phyloP scores from a whole-genome alignment of 2,797 vertebrate species.

The Schizothorax lantsangensis region DNA sequence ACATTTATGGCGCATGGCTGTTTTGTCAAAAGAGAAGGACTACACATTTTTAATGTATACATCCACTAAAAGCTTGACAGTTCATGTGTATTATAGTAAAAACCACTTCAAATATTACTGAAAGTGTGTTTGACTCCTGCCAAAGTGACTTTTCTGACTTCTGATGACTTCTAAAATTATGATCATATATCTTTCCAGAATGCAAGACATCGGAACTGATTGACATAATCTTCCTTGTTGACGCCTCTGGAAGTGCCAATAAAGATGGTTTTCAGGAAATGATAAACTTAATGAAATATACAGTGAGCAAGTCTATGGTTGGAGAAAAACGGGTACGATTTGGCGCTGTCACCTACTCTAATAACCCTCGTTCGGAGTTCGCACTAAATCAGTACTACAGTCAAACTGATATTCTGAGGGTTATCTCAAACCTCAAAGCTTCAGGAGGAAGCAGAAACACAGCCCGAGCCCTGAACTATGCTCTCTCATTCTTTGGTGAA shows the following conservation, averaged over 20 bases:
- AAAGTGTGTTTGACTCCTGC: not conserved
- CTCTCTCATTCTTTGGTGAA: constrained; percentile 69
- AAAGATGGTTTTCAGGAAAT: constrained; percentile 72
- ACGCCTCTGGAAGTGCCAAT: constrained; percentile 72
- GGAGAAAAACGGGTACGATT: constrained; percentile 76
- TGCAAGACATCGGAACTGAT: constrained; percentile 82
- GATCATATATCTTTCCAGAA: constrained; percentile 61
- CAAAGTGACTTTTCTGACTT: not conserved
- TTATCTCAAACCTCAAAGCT: constrained; percentile 66
- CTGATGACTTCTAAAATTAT: not conserved
- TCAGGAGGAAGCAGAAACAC: constrained; percentile 74
- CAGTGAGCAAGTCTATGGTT: constrained; percentile 78
- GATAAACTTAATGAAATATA: constrained; percentile 73
- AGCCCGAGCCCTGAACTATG: constrained; percentile 72
- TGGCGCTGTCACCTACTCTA: constrained; percentile 76
- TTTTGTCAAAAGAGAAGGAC: not conserved
- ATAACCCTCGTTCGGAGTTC: constrained; percentile 64
- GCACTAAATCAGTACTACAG: constrained; percentile 66
- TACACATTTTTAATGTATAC: not conserved
- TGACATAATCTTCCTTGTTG: constrained; percentile 85
- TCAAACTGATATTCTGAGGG: constrained; percentile 68
- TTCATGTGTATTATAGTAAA: not conserved
- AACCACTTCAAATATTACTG: not conserved
- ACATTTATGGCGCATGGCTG: not conserved
- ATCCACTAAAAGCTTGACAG: not conserved